Evolutionary conservation across 1,140 invertebrate species (phyloP).

Genomic region (Stegodyphus dumicola): DNA sequence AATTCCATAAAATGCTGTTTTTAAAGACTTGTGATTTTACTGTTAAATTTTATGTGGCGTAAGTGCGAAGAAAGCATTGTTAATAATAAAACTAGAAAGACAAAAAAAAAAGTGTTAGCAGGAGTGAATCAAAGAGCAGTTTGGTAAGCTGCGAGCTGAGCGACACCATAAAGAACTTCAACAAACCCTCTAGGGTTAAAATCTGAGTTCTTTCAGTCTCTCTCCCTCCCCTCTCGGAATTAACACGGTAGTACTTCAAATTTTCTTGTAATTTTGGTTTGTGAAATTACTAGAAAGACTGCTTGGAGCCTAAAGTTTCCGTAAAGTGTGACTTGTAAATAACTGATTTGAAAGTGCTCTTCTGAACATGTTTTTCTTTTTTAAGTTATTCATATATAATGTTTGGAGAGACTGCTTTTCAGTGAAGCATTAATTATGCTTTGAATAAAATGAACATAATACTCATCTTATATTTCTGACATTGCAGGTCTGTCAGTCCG

Average conservation of each 20-base stretch:
- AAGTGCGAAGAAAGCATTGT: too few species aligned
- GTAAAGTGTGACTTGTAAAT: background rate
- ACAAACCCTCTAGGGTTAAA: too few species aligned
- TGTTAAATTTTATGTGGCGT: too few species aligned
- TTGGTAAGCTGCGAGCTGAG: too few species aligned
- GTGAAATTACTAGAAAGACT: background rate
- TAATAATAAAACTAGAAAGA: too few species aligned
- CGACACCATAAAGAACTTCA: too few species aligned
- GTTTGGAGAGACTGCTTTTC: background rate
- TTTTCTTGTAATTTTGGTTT: background rate
- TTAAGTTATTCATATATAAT: background rate
- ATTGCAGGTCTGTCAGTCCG: conserved; percentile 41
- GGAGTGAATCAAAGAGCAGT: too few species aligned
- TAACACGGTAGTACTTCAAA: background rate
- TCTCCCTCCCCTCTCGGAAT: background rate
- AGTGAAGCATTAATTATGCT: background rate
- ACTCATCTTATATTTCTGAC: background rate
- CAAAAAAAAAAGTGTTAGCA: too few species aligned
- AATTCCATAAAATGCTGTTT: too few species aligned
- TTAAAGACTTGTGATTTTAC: too few species aligned
- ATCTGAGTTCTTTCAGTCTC: too few species aligned
- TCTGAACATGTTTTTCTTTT: background rate
- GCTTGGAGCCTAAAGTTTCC: background rate
- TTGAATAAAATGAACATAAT: background rate
- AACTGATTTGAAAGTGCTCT: background rate